These are phyloP conservation scores for Sebastes kiyomatsui DNA, from an alignment of 2,797 vertebrate species.

Conservation along the genomic window DNA sequence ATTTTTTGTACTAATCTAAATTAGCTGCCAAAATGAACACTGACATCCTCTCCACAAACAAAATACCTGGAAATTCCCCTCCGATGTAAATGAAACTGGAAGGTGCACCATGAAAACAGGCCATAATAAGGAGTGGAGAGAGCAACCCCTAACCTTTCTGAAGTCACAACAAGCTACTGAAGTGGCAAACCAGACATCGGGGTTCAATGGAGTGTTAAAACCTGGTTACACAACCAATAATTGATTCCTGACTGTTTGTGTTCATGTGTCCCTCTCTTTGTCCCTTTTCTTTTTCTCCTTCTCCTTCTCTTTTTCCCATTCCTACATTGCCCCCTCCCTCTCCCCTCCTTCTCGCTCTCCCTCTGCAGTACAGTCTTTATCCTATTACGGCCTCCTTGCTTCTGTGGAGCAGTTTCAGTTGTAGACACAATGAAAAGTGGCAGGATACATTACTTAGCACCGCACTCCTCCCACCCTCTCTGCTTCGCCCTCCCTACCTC, in stretches of 20 bases:
- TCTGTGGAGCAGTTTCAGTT: conserved; percentile 60
- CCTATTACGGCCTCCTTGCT: conserved; percentile 70
- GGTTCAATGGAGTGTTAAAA: conserved; percentile 32
- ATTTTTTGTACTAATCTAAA: too few relatives aligned
- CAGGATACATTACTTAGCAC: conserved; percentile 72
- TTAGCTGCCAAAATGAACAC: too few relatives aligned
- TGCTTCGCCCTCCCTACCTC: conserved; percentile 9
- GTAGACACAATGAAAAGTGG: conserved; percentile 77
- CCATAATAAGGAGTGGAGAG: background rate
- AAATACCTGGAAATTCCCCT: background rate
- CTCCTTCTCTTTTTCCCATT: background rate
- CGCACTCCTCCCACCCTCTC: conserved; percentile 49
- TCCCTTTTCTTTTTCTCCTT: background rate
- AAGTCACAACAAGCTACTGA: conserved; percentile 10
- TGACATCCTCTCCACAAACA: too few relatives aligned
- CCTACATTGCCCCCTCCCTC: background rate
- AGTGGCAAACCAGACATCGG: conserved; percentile 10
- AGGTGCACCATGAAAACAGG: background rate
- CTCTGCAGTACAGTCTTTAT: conserved; percentile 73
- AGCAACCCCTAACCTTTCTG: background rate
- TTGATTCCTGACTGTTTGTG: conserved; percentile 33
- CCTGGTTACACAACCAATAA: conserved; percentile 33
- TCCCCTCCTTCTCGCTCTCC: background rate
- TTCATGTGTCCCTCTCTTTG: conserved; percentile 7
- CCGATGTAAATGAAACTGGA: background rate